These are phyloP conservation scores for Donacobius atricapilla DNA, from an alignment of 2,113 vertebrate species.

Conservation along the genomic window DNA sequence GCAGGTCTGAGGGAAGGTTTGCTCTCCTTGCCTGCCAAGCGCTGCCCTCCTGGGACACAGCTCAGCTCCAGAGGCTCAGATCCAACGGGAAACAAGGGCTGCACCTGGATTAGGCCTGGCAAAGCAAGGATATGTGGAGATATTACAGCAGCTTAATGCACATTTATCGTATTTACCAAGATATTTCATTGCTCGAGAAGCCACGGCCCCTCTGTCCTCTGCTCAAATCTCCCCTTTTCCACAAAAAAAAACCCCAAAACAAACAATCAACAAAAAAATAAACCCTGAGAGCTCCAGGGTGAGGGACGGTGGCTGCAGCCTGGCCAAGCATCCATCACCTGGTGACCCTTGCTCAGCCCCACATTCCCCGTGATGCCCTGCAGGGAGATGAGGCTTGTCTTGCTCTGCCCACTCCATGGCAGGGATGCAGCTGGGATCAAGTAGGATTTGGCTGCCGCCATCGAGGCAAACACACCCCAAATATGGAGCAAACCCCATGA, in stretches of 20 bases:
- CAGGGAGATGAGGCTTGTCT: not conserved
- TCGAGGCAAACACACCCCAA: not conserved
- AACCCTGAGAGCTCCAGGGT: not conserved
- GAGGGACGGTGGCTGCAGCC: not conserved
- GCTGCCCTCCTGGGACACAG: not conserved
- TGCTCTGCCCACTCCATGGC: not conserved
- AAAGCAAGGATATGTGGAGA: not conserved
- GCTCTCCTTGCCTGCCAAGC: not conserved
- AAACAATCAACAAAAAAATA: not conserved
- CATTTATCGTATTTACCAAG: not conserved
- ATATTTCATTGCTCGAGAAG: fast-evolving
- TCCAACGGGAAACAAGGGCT: not conserved
- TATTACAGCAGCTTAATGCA: not conserved
- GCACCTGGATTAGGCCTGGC: not conserved
- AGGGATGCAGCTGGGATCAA: not conserved
- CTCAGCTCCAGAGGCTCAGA: not conserved
- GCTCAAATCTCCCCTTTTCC: not conserved
- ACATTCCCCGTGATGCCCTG: fast-evolving
- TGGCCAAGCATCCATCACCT: not conserved
- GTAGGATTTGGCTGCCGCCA: not conserved
- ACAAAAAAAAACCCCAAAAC: not conserved
- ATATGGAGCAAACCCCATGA: not conserved
- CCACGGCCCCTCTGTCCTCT: not conserved
- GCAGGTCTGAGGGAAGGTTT: not conserved
- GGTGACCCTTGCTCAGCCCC: not conserved